Base-by-base conservation (phyloP, 1,140 invertebrate species). In the Metopolophium dirhodum region DNA sequence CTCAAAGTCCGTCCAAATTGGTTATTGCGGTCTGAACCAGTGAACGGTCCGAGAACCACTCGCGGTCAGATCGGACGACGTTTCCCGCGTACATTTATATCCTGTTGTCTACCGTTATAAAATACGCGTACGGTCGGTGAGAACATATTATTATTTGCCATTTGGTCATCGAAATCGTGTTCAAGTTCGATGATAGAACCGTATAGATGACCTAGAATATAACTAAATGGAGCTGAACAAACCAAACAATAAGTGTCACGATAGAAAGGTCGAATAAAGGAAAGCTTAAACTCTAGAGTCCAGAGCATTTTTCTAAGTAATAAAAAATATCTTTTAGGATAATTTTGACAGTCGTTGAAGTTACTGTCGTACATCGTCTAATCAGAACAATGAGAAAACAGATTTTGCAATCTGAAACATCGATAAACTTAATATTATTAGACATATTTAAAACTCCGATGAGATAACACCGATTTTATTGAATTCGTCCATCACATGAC, bases 21-120 rank as follows among this genome's bases (percentile, higher is more conserved):
- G 41, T 87, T 68, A 68, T 87, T 87, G 85, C 45, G 85, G 85
- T 87, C 45, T 87, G 30, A 47, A 47, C 61, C 61, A 68, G 11
- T n/a, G 4, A 68, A 54, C 68, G 68, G 68, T 82, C 68, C 4
- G 0, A 82, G 0, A 35, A 26, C 37, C 83, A 45, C 8, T 0
- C 23, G 83, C 2, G 30, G 30, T 68, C 30, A 18, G 30, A 11
- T 41, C 41, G 41, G 41, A 85, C 35, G 37, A 83, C 41, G 23
- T 85, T 8, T 41, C 83, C 23, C 37, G 41, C 9, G 23, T 20
- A 85, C 41, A 83, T 85, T 83, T 85, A 68, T n/a, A 68, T 41
- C 23, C 83, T 85, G 9, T 14, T 30, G 45, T 4, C 85, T 47
- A 87, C 85, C 85, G 45, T 87, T 87, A 87, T 87, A 47, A 87